phyloP scores from a whole-genome alignment of 1,140 invertebrate species.

The Rhopalosiphum maidis region DNA sequence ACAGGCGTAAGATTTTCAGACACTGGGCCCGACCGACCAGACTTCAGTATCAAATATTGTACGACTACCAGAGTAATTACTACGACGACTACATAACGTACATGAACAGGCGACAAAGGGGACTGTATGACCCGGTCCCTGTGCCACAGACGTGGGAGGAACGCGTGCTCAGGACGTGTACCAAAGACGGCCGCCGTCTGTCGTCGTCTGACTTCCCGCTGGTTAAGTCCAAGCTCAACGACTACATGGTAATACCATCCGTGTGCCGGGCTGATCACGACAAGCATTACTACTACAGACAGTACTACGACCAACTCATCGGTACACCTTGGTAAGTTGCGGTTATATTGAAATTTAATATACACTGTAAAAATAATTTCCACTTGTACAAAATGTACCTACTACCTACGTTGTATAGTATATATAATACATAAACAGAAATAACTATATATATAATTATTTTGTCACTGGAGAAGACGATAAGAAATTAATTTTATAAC shows the following conservation, averaged over 20 bases:
- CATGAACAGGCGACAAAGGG: conserved; percentile 76
- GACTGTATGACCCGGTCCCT: conserved; percentile 73
- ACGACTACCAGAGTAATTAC: conserved; percentile 81
- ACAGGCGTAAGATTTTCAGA: conserved; percentile 60
- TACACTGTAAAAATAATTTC: not conserved
- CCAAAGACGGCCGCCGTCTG: conserved; percentile 60
- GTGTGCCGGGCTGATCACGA: conserved; percentile 60
- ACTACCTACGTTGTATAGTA: not conserved
- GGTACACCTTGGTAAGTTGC: conserved; percentile 28
- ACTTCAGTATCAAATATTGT: conserved; percentile 81
- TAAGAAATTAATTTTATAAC: not conserved
- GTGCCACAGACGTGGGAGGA: conserved; percentile 83
- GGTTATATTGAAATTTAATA: not conserved
- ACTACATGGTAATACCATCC: conserved; percentile 59
- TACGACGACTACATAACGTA: conserved; percentile 84
- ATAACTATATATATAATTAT: not conserved
- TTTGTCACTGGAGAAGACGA: not conserved
- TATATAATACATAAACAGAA: not conserved
- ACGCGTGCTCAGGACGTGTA: conserved; percentile 74
- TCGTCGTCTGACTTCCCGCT: conserved; percentile 48
- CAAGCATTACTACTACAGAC: conserved; percentile 61
- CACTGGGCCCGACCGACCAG: conserved; percentile 65
- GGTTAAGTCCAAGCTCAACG: conserved; percentile 58
- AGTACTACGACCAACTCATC: conserved; percentile 60
- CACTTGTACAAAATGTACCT: not conserved